phyloP scores from a whole-genome alignment of 2,797 vertebrate species.

The Sebastes alutus region DNA sequence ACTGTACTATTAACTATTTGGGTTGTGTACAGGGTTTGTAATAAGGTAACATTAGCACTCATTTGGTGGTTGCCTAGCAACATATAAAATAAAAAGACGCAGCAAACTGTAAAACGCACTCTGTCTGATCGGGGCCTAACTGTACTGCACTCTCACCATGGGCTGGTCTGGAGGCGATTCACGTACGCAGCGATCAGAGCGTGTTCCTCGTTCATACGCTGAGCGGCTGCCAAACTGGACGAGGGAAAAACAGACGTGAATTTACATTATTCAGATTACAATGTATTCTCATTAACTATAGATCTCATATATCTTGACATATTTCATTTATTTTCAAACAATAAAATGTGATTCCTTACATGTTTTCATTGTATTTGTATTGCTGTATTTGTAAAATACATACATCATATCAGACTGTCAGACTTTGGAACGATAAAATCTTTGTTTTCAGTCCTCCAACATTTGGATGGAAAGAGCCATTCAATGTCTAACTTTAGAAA shows the following conservation, averaged over 20 bases:
- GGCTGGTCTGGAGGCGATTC: slow-evolving; percentile 86
- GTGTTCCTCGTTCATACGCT: slow-evolving; percentile 89
- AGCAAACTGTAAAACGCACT: too few species aligned
- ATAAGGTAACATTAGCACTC: too few species aligned
- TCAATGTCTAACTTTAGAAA: too few species aligned
- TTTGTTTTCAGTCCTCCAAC: neutral
- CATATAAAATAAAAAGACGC: too few species aligned
- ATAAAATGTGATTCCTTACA: neutral
- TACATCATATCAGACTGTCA: neutral
- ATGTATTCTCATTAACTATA: neutral
- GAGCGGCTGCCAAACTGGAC: slow-evolving; percentile 76
- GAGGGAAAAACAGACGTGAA: neutral
- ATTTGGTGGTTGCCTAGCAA: too few species aligned
- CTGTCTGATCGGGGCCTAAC: neutral
- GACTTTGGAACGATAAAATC: neutral
- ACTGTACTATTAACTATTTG: too few species aligned
- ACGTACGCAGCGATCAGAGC: slow-evolving; percentile 91
- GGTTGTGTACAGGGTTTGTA: too few species aligned
- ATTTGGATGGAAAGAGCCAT: neutral
- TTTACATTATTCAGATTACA: neutral
- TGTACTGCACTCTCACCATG: slow-evolving; percentile 82
- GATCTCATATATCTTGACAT: neutral
- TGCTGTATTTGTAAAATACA: neutral
- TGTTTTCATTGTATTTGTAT: neutral
- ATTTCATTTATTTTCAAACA: neutral